phyloP scores from a whole-genome alignment of 2,113 vertebrate species.

The Oxyruncus cristatus region DNA sequence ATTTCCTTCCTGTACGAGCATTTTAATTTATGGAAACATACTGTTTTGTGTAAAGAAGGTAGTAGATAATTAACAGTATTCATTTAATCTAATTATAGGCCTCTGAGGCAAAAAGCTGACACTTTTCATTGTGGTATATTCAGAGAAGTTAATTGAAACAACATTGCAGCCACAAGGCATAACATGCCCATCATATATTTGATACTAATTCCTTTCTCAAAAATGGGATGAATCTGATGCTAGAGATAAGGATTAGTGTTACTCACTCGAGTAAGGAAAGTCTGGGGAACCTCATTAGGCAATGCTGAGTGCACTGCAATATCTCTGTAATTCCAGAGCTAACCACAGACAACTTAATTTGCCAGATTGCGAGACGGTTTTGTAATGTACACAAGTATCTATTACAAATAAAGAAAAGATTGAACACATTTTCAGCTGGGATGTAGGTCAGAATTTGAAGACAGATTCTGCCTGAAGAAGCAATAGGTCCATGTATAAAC shows the following conservation, averaged over 20 bases:
- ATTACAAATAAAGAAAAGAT: conserved; percentile 29
- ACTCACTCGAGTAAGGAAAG: conserved; percentile 35
- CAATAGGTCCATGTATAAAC: not conserved
- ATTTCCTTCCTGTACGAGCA: conserved; percentile 25
- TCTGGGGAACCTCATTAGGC: conserved; percentile 30
- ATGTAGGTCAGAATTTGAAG: conserved; percentile 5
- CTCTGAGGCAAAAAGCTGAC: conserved; percentile 60
- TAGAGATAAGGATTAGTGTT: conserved; percentile 35
- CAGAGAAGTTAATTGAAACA: conserved; percentile 62
- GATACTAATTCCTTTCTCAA: conserved; percentile 39
- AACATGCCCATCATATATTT: conserved; percentile 37
- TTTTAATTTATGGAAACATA: conserved; percentile 62
- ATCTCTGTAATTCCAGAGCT: conserved; percentile 44
- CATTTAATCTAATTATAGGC: conserved; percentile 65
- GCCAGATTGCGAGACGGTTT: conserved; percentile 41
- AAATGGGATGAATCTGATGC: not conserved
- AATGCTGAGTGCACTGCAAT: conserved; percentile 47
- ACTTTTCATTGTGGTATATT: conserved; percentile 64
- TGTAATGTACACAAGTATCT: conserved; percentile 55
- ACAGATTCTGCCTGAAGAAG: not conserved
- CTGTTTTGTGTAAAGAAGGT: conserved; percentile 62
- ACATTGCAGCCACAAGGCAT: conserved; percentile 59
- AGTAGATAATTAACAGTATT: conserved; percentile 55
- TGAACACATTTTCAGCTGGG: conserved; percentile 16
- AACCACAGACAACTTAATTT: conserved; percentile 54